phyloP scores from a whole-genome alignment of 2,888 invertebrate genomes.

The Drosophila merina region DNA sequence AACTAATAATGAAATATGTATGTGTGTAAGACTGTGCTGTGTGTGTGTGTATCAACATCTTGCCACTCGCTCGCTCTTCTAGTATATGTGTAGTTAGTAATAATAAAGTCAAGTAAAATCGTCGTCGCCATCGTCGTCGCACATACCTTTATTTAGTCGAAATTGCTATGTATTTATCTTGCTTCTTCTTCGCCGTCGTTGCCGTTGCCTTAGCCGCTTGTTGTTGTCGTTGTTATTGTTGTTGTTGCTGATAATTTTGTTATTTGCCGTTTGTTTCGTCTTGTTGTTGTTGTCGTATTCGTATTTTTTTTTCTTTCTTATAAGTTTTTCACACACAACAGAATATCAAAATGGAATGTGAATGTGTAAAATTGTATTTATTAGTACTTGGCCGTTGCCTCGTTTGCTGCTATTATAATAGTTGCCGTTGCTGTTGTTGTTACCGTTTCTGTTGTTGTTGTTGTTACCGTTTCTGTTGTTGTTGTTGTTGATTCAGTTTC shows the following conservation, averaged over 20 bases:
- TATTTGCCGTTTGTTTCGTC: constrained; percentile 44
- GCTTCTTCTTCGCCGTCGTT: constrained; percentile 56
- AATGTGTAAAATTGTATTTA: constrained; percentile 47
- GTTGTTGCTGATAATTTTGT: constrained; percentile 41
- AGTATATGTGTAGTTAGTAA: constrained; percentile 37
- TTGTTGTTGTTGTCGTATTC: constrained; percentile 4
- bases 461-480: background rate
- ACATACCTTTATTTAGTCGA: constrained; percentile 74
- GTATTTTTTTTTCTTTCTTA: constrained; percentile 25
- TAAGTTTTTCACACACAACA: constrained; percentile 69
- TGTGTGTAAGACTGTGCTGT: background rate
- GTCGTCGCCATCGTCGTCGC: constrained; percentile 43
- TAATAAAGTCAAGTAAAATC: constrained; percentile 52
- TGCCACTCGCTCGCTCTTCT: constrained; percentile 17
- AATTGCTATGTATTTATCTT: constrained; percentile 72
- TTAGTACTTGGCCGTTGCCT: constrained; percentile 37
- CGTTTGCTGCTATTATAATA: constrained; percentile 30
- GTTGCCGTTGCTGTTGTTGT: constrained; percentile 18
- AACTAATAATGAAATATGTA: constrained; percentile 67
- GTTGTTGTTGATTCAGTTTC: no score
- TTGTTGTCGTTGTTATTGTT: constrained; percentile 9
- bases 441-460: background rate
- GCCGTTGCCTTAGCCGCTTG: constrained; percentile 7
- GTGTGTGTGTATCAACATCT: constrained; percentile 38
- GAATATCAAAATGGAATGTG: constrained; percentile 68